Percentiles rank a stretch among this genome's conserved stretches.
Conservation (phyloP, 2,888 invertebrate genomes). For the Linnaemya tessellans region DNA sequence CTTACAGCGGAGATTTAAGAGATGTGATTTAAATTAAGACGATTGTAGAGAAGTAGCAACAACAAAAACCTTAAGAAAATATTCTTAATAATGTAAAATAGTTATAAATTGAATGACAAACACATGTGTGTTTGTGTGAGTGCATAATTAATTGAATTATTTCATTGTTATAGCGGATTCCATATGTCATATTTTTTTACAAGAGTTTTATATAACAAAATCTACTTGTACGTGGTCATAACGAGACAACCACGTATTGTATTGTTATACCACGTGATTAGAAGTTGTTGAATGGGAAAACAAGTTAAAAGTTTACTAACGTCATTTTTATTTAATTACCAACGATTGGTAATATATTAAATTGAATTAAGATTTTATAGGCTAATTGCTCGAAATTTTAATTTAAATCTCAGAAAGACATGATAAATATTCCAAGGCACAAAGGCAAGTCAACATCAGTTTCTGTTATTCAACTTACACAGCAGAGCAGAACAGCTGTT, state of each 20-base stretch:
- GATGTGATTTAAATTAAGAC: conserved; percentile 40
- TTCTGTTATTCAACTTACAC: no score
- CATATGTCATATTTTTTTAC: background rate
- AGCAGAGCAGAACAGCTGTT: no score
- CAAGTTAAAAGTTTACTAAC: background rate
- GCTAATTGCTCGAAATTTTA: no score
- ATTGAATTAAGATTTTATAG: no score
- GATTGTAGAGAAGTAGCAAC: conserved; percentile 3
- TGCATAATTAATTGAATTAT: background rate
- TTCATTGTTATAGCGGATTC: background rate
- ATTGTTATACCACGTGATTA: background rate
- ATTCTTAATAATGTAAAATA: background rate
- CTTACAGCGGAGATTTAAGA: conserved; percentile 27
- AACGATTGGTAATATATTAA: no score
- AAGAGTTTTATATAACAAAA: background rate
- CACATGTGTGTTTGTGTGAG: background rate
- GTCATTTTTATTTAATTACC: background rate
- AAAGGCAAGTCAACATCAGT: no score
- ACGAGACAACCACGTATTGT: background rate
- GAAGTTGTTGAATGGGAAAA: background rate
- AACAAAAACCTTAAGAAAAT: background rate
- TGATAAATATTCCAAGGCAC: no score
- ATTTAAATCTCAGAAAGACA: no score
- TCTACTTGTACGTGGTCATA: background rate
- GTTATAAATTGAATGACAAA: background rate